Base-by-base conservation (phyloP, 2,888 invertebrate genomes). In the Charanyca ferruginea region DNA sequence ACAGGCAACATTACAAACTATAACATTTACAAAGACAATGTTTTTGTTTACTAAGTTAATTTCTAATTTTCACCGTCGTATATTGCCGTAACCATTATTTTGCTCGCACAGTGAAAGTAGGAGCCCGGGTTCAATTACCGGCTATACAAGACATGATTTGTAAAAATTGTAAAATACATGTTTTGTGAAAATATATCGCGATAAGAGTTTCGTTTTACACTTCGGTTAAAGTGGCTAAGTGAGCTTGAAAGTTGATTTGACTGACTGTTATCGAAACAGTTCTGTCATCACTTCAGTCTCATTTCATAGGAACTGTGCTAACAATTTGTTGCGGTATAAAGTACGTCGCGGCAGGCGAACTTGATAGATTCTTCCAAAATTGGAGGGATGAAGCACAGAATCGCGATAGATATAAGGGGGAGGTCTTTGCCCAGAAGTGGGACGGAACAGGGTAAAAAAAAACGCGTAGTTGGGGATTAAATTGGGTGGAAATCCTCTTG, bases 11-110 rank as follows among this genome's bases (percentile, higher is more conserved):
- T 49, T 45, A 69, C 54, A 63, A 41, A 51, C 58, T 52, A 66
- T 41, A 68, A 66, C 65, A 73, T 59, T 52, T 73, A 62, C 68
- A 77, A 65, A 42, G 42, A 73, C 70, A 54, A 60, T 51, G 48
- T 66, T 80, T 77, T 85, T 83, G 83, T 87, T 86, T 87, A 86
- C 83, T 62, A 77, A 81, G 66, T 77, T 86, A 87, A 89, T 92
- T 92, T 91, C 91, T 91, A 88, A 91, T 90, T 91, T 92, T 89
- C 92, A 88, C 92, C 87, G 89, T 85, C 65, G 83, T 85, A 83
- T 85, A 86, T 85, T 88, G 88, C 86, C 81, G 88, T 85, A 83
- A 83, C 86, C 85, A 89, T 89, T 89, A 90, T 89, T 89, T 88
- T 83, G 86, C 87, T 86, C 83, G 85, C 81, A 81, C 79, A 86